phyloP scores from a whole-genome alignment of 2,113 vertebrate genomes.

The Murina feae region DNA sequence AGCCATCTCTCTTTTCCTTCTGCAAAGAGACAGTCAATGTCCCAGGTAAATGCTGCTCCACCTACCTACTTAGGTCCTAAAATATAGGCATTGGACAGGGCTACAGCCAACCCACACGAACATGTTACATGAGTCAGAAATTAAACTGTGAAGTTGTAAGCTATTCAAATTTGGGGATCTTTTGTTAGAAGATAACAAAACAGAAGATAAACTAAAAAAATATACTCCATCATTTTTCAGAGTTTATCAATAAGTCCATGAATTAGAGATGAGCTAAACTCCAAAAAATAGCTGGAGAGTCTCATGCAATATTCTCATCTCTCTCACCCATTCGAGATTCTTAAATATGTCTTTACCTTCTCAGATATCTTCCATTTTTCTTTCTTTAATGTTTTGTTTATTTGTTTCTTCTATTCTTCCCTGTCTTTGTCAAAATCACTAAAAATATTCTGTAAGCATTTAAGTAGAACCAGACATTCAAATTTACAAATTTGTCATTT shows the following conservation, averaged over 20 bases:
- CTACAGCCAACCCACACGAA: not conserved
- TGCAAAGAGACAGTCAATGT: not conserved
- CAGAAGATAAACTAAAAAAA: not conserved
- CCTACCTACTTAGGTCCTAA: not conserved
- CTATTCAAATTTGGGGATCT: not conserved
- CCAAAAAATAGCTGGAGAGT: not conserved
- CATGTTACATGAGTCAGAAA: not conserved
- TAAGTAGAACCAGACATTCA: not conserved
- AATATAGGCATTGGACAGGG: not conserved
- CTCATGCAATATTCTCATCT: not conserved
- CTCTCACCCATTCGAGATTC: not conserved
- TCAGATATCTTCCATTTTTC: not conserved
- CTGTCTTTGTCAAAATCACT: not conserved
- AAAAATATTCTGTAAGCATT: not conserved
- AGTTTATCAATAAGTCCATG: not conserved
- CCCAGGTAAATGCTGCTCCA: not conserved
- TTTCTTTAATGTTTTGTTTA: not conserved
- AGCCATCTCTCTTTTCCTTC: not conserved
- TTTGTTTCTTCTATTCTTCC: not conserved
- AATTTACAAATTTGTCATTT: not conserved
- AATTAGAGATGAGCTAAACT: not conserved
- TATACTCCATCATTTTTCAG: not conserved
- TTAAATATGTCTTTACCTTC: not conserved
- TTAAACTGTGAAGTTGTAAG: not conserved
- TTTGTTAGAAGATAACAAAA: not conserved